phyloP scores from a whole-genome alignment of 35 echinoderm and acorn worm genomes.

The Ptychodera flava region DNA sequence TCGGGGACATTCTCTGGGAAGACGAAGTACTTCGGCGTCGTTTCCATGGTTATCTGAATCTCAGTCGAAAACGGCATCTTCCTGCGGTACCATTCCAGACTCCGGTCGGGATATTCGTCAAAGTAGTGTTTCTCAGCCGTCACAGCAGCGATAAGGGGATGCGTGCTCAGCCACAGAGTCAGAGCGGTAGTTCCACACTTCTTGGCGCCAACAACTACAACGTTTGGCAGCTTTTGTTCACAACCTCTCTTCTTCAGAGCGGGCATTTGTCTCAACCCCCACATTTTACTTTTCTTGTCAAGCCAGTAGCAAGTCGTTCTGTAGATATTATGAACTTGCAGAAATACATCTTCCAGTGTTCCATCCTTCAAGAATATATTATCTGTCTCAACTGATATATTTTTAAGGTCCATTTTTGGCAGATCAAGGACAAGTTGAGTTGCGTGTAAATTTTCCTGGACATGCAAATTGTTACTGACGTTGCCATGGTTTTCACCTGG shows the following conservation, averaged over 20 bases:
- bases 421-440: too few relatives aligned
- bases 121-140: conserved; percentile 17
- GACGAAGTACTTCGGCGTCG: conserved; percentile 52
- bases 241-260: not conserved
- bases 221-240: conserved; percentile 28
- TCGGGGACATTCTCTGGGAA: not conserved
- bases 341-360: not conserved
- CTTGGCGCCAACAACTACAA: conserved; percentile 32
- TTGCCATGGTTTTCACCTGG: too few relatives aligned
- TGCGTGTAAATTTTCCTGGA: too few relatives aligned
- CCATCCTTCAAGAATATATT: not conserved
- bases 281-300: not conserved
- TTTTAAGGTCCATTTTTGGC: too few relatives aligned
- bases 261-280: not conserved
- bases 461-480: too few relatives aligned
- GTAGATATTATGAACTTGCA: not conserved
- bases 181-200: conserved; percentile 13
- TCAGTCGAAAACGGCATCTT: conserved; percentile 26
- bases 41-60: conserved; percentile 37
- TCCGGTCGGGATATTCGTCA: not conserved
- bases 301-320: not conserved
- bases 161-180: not conserved
- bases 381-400: too few relatives aligned
- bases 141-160: conserved; percentile 17
- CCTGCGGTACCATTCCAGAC: conserved; percentile 18